These are phyloP conservation scores for Drosophila orena DNA, from an alignment of 1,140 invertebrate genomes.

Conservation along the genomic window DNA sequence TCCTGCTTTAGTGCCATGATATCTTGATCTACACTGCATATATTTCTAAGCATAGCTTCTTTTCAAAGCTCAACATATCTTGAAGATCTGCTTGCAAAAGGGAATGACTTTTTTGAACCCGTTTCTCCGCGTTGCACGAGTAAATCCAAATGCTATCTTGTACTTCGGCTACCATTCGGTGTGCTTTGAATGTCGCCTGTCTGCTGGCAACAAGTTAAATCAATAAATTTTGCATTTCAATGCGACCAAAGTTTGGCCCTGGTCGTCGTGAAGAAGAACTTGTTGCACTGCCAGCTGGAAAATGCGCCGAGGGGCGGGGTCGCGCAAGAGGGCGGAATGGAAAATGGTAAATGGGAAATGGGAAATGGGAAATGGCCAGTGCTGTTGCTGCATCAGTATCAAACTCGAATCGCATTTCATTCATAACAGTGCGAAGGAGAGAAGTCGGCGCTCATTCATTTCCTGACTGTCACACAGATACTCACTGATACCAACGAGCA, in stretches of 20 bases:
- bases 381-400: constrained; percentile 7
- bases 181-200: constrained; percentile 4
- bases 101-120: no score
- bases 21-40: no score
- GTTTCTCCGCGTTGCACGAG: no score
- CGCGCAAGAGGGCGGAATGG: not conserved
- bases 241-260: constrained; percentile 17
- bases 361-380: not conserved
- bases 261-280: constrained; percentile 29
- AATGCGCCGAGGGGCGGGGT: constrained; percentile 1
- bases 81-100: no score
- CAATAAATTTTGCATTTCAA: constrained; percentile 41
- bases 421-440: constrained; percentile 40
- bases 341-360: no score
- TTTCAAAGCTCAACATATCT: no score
- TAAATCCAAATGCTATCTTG: no score
- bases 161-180: not conserved
- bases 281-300: constrained; percentile 38
- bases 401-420: constrained; percentile 62
- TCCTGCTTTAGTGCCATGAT: no score
- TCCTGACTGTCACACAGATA: constrained; percentile 39
- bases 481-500: not conserved
- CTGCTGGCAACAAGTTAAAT: constrained; percentile 25
- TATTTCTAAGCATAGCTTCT: no score
- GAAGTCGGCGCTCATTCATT: constrained; percentile 57